Base-by-base conservation (phyloP, 2,888 invertebrate genomes). In the Anodontia alba region DNA sequence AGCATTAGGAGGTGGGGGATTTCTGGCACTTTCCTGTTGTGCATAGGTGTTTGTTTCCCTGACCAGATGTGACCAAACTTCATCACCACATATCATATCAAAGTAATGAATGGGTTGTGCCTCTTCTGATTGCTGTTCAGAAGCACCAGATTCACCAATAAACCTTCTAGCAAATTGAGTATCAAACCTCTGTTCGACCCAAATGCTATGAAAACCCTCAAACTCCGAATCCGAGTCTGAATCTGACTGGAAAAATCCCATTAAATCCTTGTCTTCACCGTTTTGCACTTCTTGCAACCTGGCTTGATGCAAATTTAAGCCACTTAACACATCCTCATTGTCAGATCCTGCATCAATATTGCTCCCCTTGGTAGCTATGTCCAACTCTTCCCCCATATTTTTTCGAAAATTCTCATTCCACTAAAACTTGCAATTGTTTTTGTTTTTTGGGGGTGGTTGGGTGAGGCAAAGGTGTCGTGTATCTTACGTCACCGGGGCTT, bases 1-100 rank as follows among this genome's bases (percentile, higher is more conserved):
- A 15, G 81, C 76, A 69, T 70, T 67, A 10, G 42, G 49, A 17
- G 69, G 73, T 20, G 81, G 78, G 38, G 78, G 81, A 49, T 76
- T 75, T 62, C 31, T 38, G 26, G 15, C 29, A 23, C 73, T 26
- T 42, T 85, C 76, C 69, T 85, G 76, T 12, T 74, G 49, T 0
- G 80, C 85, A 78, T 85, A 83, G 1, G 57, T 17, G 62, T 83
- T 73, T 0, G 78, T 76, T 54, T 72, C 54, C 17, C 46, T 71
- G 15, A 51, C 54, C 20, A 71, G 15, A 43, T 70, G 70, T 42
- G 42, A 31, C 71, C 71, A 71, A 20, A 71, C 23, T 23, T 71
- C 71, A 43, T 71, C 33, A 49, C 49, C 71, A 49, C 71, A 71
- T 12, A 71, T 20, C 46, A 46, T 38, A 43, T 49, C 51, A 49